phyloP scores from a whole-genome alignment of 2,888 invertebrate genomes.

The Heterodera filipjevi region DNA sequence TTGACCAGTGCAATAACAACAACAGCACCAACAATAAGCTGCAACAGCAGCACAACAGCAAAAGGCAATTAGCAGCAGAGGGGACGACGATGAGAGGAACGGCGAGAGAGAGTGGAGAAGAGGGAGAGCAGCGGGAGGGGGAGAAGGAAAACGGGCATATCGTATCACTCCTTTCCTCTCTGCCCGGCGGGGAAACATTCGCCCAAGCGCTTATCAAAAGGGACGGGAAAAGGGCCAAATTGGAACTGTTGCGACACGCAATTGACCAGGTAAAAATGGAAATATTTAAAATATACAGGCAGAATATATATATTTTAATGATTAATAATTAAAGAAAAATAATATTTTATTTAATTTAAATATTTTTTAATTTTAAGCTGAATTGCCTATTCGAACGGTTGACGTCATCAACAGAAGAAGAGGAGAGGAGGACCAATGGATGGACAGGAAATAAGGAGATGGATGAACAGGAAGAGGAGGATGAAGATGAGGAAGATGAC shows the following conservation, averaged over 20 bases:
- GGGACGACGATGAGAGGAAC: neutral
- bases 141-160: neutral
- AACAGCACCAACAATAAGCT: neutral
- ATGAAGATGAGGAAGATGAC: neutral
- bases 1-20: neutral
- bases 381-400: slow-evolving; percentile 47
- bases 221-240: neutral
- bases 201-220: neutral
- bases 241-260: neutral
- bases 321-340: no score
- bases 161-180: neutral
- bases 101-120: neutral
- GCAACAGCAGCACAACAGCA: neutral
- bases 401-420: slow-evolving; percentile 23
- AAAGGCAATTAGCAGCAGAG: no score
- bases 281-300: neutral
- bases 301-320: no score
- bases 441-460: slow-evolving; percentile 31
- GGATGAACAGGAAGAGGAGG: slow-evolving; percentile 39
- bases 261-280: neutral
- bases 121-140: neutral
- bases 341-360: no score
- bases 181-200: slow-evolving; percentile 7
- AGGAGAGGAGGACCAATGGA: slow-evolving; percentile 40
- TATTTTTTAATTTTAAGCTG: neutral